A percentile compares a stretch with the other conserved stretches of the same genome.
Evolutionary conservation across 2,113 vertebrate genomes (phyloP).

Genomic region (Saccopteryx leptura): DNA sequence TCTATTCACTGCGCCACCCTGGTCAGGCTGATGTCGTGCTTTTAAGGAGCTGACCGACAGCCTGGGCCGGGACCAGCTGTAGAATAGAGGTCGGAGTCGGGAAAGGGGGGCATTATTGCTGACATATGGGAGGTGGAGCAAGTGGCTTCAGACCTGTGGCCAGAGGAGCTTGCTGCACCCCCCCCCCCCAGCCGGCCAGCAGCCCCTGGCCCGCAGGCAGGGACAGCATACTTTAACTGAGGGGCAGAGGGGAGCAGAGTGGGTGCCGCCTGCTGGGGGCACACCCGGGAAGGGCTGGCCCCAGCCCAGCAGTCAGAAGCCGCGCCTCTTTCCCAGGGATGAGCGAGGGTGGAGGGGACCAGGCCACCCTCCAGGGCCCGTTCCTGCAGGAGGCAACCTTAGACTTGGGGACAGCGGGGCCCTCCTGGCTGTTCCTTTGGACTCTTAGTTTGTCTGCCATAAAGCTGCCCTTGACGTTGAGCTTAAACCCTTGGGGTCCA

Average conservation of each 20-base stretch:
- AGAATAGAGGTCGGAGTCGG: background rate
- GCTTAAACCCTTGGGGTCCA: background rate
- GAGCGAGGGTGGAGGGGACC: background rate
- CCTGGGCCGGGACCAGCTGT: background rate
- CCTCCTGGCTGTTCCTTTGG: background rate
- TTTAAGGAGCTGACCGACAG: background rate
- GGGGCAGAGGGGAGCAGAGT: background rate
- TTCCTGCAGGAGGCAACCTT: background rate
- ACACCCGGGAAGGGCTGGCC: too few relatives aligned
- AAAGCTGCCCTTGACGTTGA: conserved; percentile 57
- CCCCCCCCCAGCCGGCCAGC: background rate
- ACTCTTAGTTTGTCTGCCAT: background rate
- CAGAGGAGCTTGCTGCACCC: background rate
- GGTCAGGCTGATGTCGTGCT: background rate
- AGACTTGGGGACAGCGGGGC: background rate
- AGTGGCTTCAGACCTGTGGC: background rate
- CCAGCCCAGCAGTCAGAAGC: background rate
- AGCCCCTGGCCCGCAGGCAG: background rate
- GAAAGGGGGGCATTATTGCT: background rate
- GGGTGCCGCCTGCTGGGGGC: background rate
- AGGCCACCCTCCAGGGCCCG: accelerated
- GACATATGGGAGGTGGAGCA: background rate
- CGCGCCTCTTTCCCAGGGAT: background rate
- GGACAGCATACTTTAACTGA: background rate
- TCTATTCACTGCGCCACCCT: too few relatives aligned